Evolutionary conservation across 2,113 vertebrate genomes (phyloP).

Genomic region (Hippocampus comes): DNA sequence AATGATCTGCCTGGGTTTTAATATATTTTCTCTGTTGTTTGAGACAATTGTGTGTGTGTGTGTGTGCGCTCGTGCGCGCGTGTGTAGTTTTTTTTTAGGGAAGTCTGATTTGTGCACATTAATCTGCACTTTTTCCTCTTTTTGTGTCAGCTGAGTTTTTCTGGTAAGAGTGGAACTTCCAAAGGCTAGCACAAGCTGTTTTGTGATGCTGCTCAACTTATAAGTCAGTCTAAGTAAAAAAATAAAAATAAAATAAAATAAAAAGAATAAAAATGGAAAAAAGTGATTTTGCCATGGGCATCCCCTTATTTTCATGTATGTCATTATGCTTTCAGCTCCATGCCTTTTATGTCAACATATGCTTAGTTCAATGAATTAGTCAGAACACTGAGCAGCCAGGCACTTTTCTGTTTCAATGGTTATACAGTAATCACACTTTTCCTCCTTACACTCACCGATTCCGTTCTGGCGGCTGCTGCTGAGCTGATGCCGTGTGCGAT

Average conservation of each 20-base stretch:
- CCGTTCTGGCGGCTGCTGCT: not conserved
- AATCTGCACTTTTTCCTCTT: slow-evolving; percentile 20
- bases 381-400: not conserved
- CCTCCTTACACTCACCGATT: not conserved
- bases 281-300: too few species aligned
- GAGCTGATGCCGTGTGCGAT: not conserved
- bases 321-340: too few species aligned
- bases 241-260: not conserved
- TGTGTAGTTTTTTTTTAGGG: slow-evolving; percentile 1
- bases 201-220: not conserved
- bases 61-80: too few species aligned
- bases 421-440: not conserved
- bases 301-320: too few species aligned
- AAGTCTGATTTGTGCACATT: not conserved
- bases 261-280: not conserved
- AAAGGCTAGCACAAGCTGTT: not conserved
- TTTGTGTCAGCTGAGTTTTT: slow-evolving; percentile 29
- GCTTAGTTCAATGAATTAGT: not conserved
- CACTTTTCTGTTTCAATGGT: not conserved
- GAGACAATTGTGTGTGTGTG: not conserved
- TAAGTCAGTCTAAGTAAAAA: not conserved
- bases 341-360: not conserved
- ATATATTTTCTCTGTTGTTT: slow-evolving; percentile 3
- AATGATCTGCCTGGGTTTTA: not conserved
- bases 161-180: not conserved